Percentiles rank a stretch among this genome's conserved stretches.
Evolutionary conservation across 2,113 vertebrate species (phyloP).

Genomic region (Lagopus leucura): DNA sequence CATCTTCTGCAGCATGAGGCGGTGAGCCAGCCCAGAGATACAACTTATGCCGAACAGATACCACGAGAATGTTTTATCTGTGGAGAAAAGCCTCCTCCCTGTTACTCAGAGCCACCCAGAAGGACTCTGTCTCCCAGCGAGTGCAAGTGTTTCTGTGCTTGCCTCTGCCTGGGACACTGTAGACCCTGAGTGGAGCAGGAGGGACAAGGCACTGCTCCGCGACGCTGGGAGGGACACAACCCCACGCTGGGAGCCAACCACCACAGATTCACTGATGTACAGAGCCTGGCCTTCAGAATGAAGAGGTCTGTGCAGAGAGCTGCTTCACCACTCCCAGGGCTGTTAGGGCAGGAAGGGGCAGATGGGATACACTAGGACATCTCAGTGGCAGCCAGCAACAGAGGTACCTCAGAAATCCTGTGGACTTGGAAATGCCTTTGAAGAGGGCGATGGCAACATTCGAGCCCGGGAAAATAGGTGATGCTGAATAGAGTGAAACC

Average conservation of each 20-base stretch:
- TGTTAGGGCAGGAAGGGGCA: conserved; percentile 69
- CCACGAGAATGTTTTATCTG: rapidly evolving
- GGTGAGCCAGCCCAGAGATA: background rate
- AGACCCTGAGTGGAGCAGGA: background rate
- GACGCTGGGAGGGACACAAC: background rate
- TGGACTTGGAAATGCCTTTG: conserved; percentile 73
- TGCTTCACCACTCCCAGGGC: conserved; percentile 71
- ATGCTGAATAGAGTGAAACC: conserved; percentile 54
- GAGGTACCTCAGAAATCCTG: conserved; percentile 60
- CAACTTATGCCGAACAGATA: background rate
- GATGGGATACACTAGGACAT: background rate
- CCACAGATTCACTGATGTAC: conserved; percentile 26
- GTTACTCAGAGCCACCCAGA: background rate
- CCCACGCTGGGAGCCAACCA: background rate
- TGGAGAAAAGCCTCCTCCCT: background rate
- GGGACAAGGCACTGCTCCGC: background rate
- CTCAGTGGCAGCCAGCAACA: conserved; percentile 52
- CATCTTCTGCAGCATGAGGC: background rate
- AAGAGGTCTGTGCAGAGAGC: conserved; percentile 74
- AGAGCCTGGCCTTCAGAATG: conserved; percentile 75
- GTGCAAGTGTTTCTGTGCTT: background rate
- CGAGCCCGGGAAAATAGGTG: conserved; percentile 47
- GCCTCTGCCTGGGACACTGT: background rate
- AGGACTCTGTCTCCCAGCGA: background rate
- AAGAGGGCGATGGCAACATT: conserved; percentile 57